phyloP scores from a whole-genome alignment of 2,113 vertebrate genomes.

The Percopsis transmontana region DNA sequence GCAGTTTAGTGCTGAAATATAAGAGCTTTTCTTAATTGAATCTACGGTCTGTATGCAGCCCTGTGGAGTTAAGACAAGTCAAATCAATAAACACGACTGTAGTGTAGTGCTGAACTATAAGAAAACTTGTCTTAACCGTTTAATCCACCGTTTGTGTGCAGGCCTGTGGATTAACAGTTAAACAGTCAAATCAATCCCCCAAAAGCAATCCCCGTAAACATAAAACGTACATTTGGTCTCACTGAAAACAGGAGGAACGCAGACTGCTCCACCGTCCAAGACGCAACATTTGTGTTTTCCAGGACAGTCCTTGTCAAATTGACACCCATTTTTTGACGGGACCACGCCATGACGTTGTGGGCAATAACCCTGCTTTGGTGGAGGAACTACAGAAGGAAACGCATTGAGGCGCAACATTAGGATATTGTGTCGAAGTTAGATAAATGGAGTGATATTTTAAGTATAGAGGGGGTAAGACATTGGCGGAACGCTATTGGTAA shows the following conservation, averaged over 20 bases:
- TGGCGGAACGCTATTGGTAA: too few relatives aligned
- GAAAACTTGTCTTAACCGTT: neutral
- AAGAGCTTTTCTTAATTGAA: too few relatives aligned
- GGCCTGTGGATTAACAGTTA: too few relatives aligned
- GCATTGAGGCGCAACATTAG: too few relatives aligned
- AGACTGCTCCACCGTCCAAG: constrained; percentile 64
- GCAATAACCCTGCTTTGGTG: constrained; percentile 60
- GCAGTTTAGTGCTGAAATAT: too few relatives aligned
- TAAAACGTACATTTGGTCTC: constrained; percentile 15
- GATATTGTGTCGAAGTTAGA: too few relatives aligned
- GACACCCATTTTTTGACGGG: constrained; percentile 61
- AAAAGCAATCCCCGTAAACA: neutral
- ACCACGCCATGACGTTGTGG: constrained; percentile 50
- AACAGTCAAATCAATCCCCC: neutral
- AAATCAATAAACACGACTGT: neutral
- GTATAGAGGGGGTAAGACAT: too few relatives aligned
- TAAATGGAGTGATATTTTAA: too few relatives aligned
- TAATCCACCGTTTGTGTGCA: too few relatives aligned
- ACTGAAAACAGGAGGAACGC: constrained; percentile 72
- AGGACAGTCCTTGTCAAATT: constrained; percentile 61
- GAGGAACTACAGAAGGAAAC: constrained; percentile 18
- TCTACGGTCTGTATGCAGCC: too few relatives aligned
- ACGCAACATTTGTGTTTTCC: constrained; percentile 66
- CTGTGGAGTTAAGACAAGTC: too few relatives aligned
- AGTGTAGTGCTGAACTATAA: neutral